Evolutionary conservation across 2,797 vertebrate species (phyloP).

Genomic region (Percopsis omiscomaycus): DNA sequence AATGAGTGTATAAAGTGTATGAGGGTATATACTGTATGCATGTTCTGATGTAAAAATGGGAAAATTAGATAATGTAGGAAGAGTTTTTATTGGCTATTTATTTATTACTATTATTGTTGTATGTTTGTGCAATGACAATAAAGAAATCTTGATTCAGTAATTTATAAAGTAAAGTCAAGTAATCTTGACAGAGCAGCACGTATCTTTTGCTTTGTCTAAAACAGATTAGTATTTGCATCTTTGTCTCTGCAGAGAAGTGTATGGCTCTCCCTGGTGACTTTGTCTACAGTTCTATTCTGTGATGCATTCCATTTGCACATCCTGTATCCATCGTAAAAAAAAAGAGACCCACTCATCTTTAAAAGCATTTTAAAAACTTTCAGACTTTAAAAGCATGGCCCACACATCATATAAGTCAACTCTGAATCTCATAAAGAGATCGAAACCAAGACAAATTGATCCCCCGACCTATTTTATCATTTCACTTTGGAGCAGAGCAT

Average conservation of each 20-base stretch:
- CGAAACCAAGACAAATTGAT: slow-evolving; percentile 54
- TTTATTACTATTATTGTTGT: too few species aligned
- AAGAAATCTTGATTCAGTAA: slow-evolving; percentile 1
- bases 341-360: background rate
- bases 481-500: slow-evolving; percentile 8
- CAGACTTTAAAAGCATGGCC: slow-evolving; percentile 12
- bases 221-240: slow-evolving; percentile 6
- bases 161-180: background rate
- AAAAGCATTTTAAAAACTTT: background rate
- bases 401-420: slow-evolving; percentile 41
- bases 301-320: background rate
- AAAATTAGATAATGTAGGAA: too few species aligned
- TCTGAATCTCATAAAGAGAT: slow-evolving; percentile 52
- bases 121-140: too few species aligned
- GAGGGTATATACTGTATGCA: too few species aligned
- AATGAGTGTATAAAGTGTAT: too few species aligned
- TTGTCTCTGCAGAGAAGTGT: slow-evolving; percentile 10
- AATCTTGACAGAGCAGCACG: slow-evolving; percentile 1
- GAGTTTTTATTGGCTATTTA: too few species aligned
- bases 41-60: too few species aligned
- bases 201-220: background rate
- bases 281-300: background rate
- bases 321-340: background rate
- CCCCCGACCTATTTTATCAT: slow-evolving; percentile 39
- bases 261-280: slow-evolving; percentile 2